Evolutionary conservation across 2,113 vertebrate species (phyloP), one percentile per base, ranked within the genome.

Genomic region (mouse (Mus musculus)): DNA sequence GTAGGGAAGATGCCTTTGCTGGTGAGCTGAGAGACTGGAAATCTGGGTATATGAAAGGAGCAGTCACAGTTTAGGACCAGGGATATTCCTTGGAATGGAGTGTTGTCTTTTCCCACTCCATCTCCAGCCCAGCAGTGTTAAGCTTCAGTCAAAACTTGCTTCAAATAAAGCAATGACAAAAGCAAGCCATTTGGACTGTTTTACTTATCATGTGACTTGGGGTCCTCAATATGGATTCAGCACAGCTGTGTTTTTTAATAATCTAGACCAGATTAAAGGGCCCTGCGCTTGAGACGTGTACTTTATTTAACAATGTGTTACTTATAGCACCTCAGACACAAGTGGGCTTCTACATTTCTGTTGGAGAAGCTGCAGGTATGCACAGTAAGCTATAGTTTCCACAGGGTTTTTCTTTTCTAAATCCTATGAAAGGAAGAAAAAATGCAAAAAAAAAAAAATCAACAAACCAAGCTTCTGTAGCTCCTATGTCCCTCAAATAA

Each of bases 401-500:
- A 97, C 81, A 98, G 98, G 95, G 82, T 96, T 97, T 98, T 96
- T 97, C 97, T 98, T 95, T 90, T 98, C 96, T 91, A 96, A 95
- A 98, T 97, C 97, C 97, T 97, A 96, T 96, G 94, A 98, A 98
- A 92, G 42, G 56, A 42, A 84, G 39, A n/a, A 56, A 81, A 22
- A 56, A 52, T 4, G 26, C 12, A 22, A 5, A 24, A 8, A 36
- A 12, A 6, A 52, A 33, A 52, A 30, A 39, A 22, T 0, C 46
- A 5, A 8, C 5, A 8, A 11, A 39, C 36, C 94, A 98, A 98
- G 97, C 97, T 96, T 98, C 96, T 97, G 96, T 98, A 98, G 96
- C 93, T 97, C 96, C 95, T 78, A 88, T 98, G 97, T 97, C 97
- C 95, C 95, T 97, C 88, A 98, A 98, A 97, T 98, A 98, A 98